A percentile compares a stretch with the other conserved stretches of the same genome.
These are phyloP conservation scores for Dinoponera quadriceps DNA, from an alignment of 1,140 invertebrate species.

Conservation along the genomic window DNA sequence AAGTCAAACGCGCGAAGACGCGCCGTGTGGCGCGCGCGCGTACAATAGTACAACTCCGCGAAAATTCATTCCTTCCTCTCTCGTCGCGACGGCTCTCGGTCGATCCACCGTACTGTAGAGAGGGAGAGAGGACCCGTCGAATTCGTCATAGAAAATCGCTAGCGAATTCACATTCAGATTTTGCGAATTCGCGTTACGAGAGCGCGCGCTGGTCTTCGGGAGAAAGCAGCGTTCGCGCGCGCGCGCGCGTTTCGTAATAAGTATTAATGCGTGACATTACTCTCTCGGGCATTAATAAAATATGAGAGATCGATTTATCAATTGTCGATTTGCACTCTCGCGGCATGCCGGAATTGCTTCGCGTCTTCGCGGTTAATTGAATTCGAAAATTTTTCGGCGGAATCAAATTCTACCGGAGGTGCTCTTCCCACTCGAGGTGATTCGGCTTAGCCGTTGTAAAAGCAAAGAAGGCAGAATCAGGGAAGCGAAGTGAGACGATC, in stretches of 20 bases:
- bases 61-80: background rate
- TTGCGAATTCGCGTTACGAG: constrained; percentile 7
- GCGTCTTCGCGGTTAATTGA: background rate
- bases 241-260: constrained; percentile 36
- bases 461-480: too few species aligned
- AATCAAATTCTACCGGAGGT: too few species aligned
- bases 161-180: background rate
- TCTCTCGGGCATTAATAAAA: background rate
- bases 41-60: too few species aligned
- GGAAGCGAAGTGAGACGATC: too few species aligned
- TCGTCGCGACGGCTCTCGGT: constrained; percentile 4
- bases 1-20: constrained; percentile 13
- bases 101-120: background rate
- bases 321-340: background rate
- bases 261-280: constrained; percentile 33
- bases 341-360: background rate
- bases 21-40: too few species aligned
- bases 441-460: too few species aligned
- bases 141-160: background rate
- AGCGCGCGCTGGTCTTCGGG: background rate
- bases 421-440: too few species aligned
- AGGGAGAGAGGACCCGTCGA: background rate
- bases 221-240: constrained; percentile 25
- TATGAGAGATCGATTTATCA: constrained; percentile 9
- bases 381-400: too few species aligned